phyloP scores from a whole-genome alignment of 1,140 invertebrate species.

The Lordiphosa mommai region DNA sequence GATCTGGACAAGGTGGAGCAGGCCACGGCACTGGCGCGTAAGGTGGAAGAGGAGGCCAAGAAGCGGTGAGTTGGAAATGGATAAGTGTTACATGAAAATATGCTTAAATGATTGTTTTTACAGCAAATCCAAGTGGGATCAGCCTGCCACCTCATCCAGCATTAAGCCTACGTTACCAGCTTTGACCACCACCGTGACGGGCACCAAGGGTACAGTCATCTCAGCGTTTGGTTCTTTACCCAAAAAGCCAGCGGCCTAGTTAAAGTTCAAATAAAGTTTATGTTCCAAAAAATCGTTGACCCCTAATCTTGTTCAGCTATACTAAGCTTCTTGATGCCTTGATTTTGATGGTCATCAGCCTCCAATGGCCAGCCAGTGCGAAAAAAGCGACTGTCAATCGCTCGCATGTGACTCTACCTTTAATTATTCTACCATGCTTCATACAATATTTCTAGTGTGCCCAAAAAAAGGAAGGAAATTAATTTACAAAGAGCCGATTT shows the following conservation, averaged over 20 bases:
- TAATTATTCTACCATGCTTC: no score
- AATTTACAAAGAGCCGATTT: no score
- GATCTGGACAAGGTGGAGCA: constrained; percentile 95
- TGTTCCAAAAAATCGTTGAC: not conserved
- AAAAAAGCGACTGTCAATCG: no score
- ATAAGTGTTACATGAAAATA: not conserved
- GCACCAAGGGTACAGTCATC: constrained; percentile 92
- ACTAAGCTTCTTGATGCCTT: no score
- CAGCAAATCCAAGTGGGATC: constrained; percentile 95
- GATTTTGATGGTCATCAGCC: no score
- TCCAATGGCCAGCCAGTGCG: no score
- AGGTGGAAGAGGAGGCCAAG: constrained; percentile 83
- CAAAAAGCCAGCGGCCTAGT: constrained; percentile 83
- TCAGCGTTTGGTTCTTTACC: constrained; percentile 92
- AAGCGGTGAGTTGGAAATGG: constrained; percentile 43
- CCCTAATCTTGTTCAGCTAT: no score
- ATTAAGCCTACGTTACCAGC: constrained; percentile 82
- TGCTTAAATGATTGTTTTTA: not conserved
- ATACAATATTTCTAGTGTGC: no score
- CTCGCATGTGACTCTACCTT: no score
- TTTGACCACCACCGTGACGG: constrained; percentile 88
- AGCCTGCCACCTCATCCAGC: constrained; percentile 84
- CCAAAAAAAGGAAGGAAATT: no score
- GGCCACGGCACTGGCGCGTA: constrained; percentile 89
- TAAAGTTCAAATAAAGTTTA: not conserved